phyloP scores from a whole-genome alignment of 2,797 vertebrate genomes.

The Crenuchus spilurus region DNA sequence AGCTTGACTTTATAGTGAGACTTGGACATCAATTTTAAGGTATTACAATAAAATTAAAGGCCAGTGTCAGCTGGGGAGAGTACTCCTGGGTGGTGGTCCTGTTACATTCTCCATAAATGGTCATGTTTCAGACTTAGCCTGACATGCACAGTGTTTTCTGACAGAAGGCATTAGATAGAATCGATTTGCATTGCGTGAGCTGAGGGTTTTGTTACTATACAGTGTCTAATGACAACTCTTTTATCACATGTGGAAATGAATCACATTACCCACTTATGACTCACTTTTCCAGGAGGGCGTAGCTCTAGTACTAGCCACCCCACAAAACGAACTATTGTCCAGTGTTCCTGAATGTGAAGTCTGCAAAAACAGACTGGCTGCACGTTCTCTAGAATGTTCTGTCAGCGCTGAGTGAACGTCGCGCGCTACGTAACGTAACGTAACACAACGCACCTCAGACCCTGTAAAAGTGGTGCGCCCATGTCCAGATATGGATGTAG shows the following conservation, averaged over 20 bases:
- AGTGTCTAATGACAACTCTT: conserved; percentile 37
- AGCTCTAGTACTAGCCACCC: conserved; percentile 37
- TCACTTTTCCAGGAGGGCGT: conserved; percentile 62
- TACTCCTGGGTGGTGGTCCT: conserved; percentile 12
- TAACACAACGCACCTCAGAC: neutral
- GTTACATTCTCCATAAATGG: conserved; percentile 46
- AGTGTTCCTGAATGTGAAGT: conserved; percentile 37
- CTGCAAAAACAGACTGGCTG: neutral
- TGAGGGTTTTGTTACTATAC: conserved; percentile 21
- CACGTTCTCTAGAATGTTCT: neutral
- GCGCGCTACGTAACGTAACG: no score
- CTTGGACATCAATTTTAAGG: neutral
- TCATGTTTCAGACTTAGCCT: conserved; percentile 1
- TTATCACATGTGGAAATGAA: conserved; percentile 61
- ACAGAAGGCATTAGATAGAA: neutral
- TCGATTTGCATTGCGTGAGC: neutral
- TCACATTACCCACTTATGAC: conserved; percentile 62
- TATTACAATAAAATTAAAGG: conserved; percentile 18
- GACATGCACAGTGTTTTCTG: neutral
- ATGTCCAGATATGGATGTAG: neutral
- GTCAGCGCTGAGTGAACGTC: neutral
- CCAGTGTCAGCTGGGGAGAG: neutral
- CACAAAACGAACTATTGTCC: conserved; percentile 46
- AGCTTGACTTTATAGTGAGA: conserved; percentile 11
- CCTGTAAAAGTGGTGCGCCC: neutral